Evolutionary conservation across 2,797 vertebrate species (phyloP), one percentile per base, ranked within the genome.

Genomic region (Morus bassanus): DNA sequence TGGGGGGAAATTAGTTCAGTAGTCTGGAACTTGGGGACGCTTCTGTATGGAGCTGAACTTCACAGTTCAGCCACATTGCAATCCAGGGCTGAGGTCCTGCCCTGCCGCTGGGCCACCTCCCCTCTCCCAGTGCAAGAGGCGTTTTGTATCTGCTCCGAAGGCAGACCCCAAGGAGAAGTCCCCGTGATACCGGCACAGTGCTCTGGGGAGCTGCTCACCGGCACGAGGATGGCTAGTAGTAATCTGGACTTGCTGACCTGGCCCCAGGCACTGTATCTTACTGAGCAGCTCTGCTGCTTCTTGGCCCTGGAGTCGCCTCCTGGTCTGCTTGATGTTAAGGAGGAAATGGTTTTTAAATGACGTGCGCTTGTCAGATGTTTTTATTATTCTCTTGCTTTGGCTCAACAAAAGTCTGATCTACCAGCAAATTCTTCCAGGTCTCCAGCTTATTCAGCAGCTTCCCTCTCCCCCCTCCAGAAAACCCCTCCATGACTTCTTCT

Each of bases 271-370:
- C 48, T 0, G 2, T 46, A 73, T 85, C 85, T 83, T 5, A 16
- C 78, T 13, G 56, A 92, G 81, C 7, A 6, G 51, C 73, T 56
- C 65, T 27, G 88, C 81, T 65, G 93, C 57, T 73, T 74, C 77
- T 43, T 78, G 96, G 96, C 89, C 79, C 93, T 53, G 73, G 43
- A 43, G 65, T 3, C 9, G 94, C 61, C 93, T 94, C 96, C 51
- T 18, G 30, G 25, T 50, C 93, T 87, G 89, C 93, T 72, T 82
- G 87, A 84, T 92, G 79, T 56, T 67, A 83, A 93, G 91, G 93
- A 94, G 96, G 96, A 97, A 97, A 97, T 96, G 92, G 50, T 88
- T 97, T 93, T 91, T 88, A 95, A 95, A 96, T 94, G 94, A 96
- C 74, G 92, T 95, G 93, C 21, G 28, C 73, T 92, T 93, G 91